phyloP scores from a whole-genome alignment of 1,140 invertebrate genomes.

The Cotesia chilonis region DNA sequence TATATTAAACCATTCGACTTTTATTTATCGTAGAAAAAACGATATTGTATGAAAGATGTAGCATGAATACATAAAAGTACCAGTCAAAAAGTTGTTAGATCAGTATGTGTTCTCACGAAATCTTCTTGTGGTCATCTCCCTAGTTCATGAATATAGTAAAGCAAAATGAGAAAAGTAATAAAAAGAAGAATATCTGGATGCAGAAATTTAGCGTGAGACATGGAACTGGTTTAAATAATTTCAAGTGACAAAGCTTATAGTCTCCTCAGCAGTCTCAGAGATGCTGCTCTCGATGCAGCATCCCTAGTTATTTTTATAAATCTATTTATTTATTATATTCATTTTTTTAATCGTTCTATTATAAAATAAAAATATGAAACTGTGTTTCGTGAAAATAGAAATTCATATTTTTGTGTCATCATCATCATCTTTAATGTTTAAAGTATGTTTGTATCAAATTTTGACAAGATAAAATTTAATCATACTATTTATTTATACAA shows the following conservation, averaged over 20 bases:
- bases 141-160: conserved; percentile 39
- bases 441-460: too few relatives aligned
- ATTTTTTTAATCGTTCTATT: too few relatives aligned
- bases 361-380: too few relatives aligned
- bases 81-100: conserved; percentile 42
- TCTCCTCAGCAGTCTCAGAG: conserved; percentile 54
- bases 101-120: conserved; percentile 57
- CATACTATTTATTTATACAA: background rate
- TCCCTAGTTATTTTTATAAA: conserved; percentile 35
- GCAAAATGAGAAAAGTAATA: conserved; percentile 23
- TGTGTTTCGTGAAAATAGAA: too few relatives aligned
- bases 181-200: conserved; percentile 47
- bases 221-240: conserved; percentile 53
- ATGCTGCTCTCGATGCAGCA: conserved; percentile 55
- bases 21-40: background rate
- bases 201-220: conserved; percentile 47
- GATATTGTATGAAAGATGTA: background rate
- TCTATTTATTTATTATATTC: too few relatives aligned
- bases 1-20: too few relatives aligned
- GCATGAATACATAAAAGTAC: background rate
- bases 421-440: too few relatives aligned
- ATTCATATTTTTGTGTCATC: too few relatives aligned
- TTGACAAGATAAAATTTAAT: background rate
- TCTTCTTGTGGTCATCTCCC: conserved; percentile 46
- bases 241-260: conserved; percentile 45